phyloP scores from a whole-genome alignment of 2,113 vertebrate species.

The Baryphthengus martii region DNA sequence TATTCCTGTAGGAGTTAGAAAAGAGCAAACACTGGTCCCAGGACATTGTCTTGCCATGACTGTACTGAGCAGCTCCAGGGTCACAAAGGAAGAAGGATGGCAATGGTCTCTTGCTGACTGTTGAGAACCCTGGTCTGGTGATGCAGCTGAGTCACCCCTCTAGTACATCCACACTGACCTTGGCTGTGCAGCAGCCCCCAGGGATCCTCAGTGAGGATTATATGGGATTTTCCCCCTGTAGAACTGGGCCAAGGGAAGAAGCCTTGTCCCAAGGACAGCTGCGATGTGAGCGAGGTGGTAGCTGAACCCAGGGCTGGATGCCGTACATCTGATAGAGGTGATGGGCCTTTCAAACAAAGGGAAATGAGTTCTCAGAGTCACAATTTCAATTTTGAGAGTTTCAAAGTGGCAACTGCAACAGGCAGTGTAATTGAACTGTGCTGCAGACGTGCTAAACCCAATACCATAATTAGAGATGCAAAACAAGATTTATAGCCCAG shows the following conservation, averaged over 20 bases:
- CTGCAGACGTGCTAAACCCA: neutral
- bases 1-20: neutral
- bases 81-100: fast-evolving
- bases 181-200: fast-evolving
- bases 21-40: neutral
- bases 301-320: neutral
- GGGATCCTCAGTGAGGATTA: neutral
- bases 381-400: neutral
- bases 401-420: neutral
- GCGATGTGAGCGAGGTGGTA: fast-evolving
- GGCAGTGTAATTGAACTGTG: neutral
- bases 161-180: neutral
- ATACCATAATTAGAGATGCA: neutral
- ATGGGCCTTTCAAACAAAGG: fast-evolving
- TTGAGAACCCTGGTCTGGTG: neutral
- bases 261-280: fast-evolving
- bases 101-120: neutral
- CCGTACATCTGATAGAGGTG: fast-evolving
- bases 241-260: neutral
- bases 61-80: neutral
- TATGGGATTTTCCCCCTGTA: neutral
- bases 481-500: neutral
- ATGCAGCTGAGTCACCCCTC: neutral
- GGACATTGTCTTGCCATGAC: neutral
- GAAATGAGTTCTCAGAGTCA: neutral